These are phyloP conservation scores for Mus spicilegus DNA, from an alignment of 2,113 vertebrate species.

Conservation along the genomic window DNA sequence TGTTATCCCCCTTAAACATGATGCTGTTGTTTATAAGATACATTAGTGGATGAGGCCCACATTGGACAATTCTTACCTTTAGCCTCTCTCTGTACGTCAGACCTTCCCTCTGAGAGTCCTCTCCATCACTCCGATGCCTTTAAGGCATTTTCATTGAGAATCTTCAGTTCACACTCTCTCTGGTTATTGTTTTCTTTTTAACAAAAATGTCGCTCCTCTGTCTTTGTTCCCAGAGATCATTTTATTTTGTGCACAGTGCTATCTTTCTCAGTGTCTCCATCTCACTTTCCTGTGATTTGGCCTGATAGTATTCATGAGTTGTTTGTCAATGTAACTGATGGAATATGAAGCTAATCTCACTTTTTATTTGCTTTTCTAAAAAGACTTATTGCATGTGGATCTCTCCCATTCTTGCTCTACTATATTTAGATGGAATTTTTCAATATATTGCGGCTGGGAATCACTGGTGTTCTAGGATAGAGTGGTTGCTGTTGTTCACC, in stretches of 20 bases:
- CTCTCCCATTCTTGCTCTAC: background rate
- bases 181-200: background rate
- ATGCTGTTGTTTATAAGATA: background rate
- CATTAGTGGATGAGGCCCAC: background rate
- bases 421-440: background rate
- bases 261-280: background rate
- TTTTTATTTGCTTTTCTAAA: background rate
- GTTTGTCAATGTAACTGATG: background rate
- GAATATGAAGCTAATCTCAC: background rate
- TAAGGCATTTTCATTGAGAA: background rate
- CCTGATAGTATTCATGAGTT: background rate
- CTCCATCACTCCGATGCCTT: background rate
- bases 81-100: background rate
- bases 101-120: background rate
- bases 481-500: background rate
- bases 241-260: conserved; percentile 26
- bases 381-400: background rate
- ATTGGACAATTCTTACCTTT: background rate
- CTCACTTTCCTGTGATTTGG: background rate
- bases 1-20: background rate
- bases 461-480: background rate
- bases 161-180: background rate
- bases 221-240: background rate
- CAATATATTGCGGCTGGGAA: background rate
- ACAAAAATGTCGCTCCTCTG: conserved; percentile 8